phyloP scores from a whole-genome alignment of 2,797 vertebrate species.

The Sebastes iracundus region DNA sequence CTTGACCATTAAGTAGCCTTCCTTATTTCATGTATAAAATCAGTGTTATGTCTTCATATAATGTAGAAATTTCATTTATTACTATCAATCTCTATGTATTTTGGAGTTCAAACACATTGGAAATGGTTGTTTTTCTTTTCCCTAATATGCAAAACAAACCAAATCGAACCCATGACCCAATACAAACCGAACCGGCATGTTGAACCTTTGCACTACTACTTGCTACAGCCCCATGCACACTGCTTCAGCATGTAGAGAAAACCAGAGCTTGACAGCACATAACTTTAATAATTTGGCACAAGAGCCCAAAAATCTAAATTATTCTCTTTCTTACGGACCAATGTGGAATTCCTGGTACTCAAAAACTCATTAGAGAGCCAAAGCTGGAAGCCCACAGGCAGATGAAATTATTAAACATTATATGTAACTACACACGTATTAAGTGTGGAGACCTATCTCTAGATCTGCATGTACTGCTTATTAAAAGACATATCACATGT shows the following conservation, averaged over 20 bases:
- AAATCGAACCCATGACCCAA: too few species aligned
- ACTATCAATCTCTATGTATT: too few species aligned
- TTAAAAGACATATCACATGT: constrained; percentile 49
- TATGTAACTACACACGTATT: constrained; percentile 26
- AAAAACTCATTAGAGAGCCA: constrained; percentile 49
- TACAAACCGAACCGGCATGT: too few species aligned
- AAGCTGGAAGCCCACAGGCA: constrained; percentile 29
- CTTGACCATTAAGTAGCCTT: too few species aligned
- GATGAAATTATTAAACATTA: constrained; percentile 28
- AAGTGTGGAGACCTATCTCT: constrained; percentile 2
- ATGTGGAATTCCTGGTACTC: constrained; percentile 64
- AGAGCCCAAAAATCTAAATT: neutral
- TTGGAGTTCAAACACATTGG: too few species aligned
- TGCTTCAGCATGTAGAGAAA: neutral
- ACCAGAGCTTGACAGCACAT: neutral
- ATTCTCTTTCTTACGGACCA: neutral
- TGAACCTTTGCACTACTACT: too few species aligned
- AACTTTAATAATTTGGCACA: constrained; percentile 19
- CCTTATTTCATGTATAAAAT: too few species aligned
- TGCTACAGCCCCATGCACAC: neutral
- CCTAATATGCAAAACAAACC: too few species aligned
- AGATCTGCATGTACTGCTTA: constrained; percentile 35
- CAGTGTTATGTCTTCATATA: too few species aligned
- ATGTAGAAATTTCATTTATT: too few species aligned
- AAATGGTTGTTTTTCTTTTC: too few species aligned